phyloP scores from a whole-genome alignment of 1,140 invertebrate genomes.

The Arctopsyche grandis region DNA sequence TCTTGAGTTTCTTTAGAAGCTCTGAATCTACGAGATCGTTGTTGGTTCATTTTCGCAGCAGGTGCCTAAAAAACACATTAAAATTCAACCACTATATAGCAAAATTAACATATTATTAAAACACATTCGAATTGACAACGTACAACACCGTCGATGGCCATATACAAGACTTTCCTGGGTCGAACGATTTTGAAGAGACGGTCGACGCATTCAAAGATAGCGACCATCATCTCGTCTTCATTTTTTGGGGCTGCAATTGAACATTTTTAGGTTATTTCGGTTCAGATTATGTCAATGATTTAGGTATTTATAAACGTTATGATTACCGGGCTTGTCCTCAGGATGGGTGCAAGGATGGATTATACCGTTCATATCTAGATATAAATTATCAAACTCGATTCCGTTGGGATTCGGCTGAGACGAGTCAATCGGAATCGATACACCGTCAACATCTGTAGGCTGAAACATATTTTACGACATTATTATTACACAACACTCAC shows the following conservation, averaged over 20 bases:
- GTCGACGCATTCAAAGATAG: conserved; percentile 99
- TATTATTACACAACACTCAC: conserved; percentile 46
- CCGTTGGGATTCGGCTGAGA: conserved; percentile 96
- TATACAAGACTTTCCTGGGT: conserved; percentile 95
- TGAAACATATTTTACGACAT: conserved; percentile 58
- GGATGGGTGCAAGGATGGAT: conserved; percentile 99
- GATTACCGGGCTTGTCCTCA: conserved; percentile 78
- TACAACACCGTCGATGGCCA: conserved; percentile 99
- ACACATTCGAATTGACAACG: conserved; percentile 57
- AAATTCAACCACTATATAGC: neutral
- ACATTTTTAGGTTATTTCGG: neutral
- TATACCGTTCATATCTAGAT: conserved; percentile 99
- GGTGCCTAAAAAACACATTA: conserved; percentile 75
- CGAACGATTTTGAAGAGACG: conserved; percentile 94
- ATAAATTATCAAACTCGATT: conserved; percentile 98
- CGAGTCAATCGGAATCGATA: conserved; percentile 79
- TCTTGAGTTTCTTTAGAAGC: conserved; percentile 95
- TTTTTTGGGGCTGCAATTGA: conserved; percentile 84
- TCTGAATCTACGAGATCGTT: conserved; percentile 94
- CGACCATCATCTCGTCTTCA: conserved; percentile 99
- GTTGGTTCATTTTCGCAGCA: conserved; percentile 99
- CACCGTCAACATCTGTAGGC: conserved; percentile 71
- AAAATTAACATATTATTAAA: neutral
- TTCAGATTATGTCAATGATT: neutral
- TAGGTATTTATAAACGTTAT: neutral